Conservation (phyloP, 2,888 invertebrate species). For the Eilema sororculum region DNA sequence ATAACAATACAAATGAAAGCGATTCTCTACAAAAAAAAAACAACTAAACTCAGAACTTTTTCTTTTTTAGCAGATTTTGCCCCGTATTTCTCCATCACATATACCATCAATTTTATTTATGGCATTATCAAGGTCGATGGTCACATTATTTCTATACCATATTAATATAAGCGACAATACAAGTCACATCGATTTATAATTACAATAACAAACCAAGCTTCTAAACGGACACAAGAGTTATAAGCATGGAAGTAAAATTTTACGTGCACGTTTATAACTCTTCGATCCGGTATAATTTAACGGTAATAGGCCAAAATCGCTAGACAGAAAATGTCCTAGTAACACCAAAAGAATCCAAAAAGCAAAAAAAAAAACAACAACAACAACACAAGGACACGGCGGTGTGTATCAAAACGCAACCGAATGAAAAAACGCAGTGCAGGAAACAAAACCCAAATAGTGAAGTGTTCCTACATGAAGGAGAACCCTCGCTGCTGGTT, state of each 20-base stretch:
- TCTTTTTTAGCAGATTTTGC: neutral
- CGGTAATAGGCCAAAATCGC: conserved; percentile 3
- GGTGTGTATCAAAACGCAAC: conserved; percentile 2
- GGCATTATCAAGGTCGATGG: too few species aligned
- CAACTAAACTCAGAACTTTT: conserved; percentile 17
- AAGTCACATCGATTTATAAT: too few species aligned
- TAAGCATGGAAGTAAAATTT: neutral
- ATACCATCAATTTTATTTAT: neutral
- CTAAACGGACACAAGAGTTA: neutral
- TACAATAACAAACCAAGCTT: too few species aligned
- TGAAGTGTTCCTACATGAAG: conserved; percentile 88
- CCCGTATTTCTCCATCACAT: neutral
- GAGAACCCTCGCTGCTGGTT: conserved; percentile 92
- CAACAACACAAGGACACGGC: conserved; percentile 2
- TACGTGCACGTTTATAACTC: too few species aligned
- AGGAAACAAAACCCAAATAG: neutral
- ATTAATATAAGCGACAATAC: too few species aligned
- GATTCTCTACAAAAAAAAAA: conserved; percentile 24
- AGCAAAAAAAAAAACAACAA: conserved; percentile 9
- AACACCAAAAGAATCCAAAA: conserved; percentile 14
- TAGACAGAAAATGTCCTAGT: conserved; percentile 16
- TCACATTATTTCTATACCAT: too few species aligned
- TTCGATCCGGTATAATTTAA: too few species aligned
- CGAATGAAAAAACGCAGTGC: conserved; percentile 6
- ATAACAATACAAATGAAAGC: conserved; percentile 37